Evolutionary conservation across 2,797 vertebrate species (phyloP).

Genomic region (Meriones psammophilus): DNA sequence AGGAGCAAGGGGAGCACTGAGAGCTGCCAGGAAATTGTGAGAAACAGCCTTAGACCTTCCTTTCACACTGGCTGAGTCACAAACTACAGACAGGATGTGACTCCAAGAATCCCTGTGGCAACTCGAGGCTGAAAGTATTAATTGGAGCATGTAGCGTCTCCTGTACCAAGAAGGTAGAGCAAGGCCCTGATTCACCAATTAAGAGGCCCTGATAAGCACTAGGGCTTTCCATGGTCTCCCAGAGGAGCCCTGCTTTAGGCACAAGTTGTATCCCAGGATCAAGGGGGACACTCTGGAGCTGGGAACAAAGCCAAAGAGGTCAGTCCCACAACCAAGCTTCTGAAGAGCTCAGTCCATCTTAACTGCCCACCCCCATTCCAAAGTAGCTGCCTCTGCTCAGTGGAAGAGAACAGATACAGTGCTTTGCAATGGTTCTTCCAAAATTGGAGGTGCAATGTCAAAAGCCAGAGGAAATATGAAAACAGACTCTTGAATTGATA

Average conservation of each 20-base stretch:
- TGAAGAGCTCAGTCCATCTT: too few relatives aligned
- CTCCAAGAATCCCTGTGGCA: not conserved
- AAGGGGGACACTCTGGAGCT: not conserved
- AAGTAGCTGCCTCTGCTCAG: not conserved
- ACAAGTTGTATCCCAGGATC: not conserved
- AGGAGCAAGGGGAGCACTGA: not conserved
- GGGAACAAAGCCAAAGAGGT: not conserved
- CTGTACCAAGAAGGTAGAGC: not conserved
- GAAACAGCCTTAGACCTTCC: not conserved
- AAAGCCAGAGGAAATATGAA: not conserved
- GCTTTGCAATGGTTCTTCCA: not conserved
- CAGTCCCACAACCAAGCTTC: not conserved
- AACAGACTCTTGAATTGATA: not conserved
- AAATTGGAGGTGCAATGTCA: fast-evolving
- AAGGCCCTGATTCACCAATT: fast-evolving
- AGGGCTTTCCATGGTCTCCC: not conserved
- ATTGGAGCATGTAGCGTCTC: not conserved
- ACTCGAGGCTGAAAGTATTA: not conserved
- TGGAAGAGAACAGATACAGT: not conserved
- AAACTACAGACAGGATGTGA: not conserved
- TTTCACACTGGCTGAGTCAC: not conserved
- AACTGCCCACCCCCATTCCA: not conserved
- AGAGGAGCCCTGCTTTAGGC: not conserved
- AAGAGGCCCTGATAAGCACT: not conserved
- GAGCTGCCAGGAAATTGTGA: not conserved